Conservation (phyloP, 2,113 vertebrate species). For the Pantherophis guttatus region DNA sequence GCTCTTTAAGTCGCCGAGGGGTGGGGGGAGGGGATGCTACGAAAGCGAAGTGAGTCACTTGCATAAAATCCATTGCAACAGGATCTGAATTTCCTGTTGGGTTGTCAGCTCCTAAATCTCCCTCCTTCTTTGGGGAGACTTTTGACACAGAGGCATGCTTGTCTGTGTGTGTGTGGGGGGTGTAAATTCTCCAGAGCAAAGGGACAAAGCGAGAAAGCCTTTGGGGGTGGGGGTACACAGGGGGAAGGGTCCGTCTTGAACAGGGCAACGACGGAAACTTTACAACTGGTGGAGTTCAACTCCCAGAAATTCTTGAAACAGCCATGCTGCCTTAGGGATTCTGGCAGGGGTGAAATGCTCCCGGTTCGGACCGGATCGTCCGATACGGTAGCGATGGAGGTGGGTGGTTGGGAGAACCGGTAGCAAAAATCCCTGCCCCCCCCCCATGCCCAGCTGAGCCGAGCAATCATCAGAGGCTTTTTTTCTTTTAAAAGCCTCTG, state of each 20-base stretch:
- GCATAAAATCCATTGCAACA: not conserved
- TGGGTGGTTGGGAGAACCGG: no score
- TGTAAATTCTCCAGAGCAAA: not conserved
- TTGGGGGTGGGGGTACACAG: no score
- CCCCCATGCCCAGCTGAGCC: no score
- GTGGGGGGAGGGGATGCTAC: not conserved
- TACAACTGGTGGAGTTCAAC: not conserved
- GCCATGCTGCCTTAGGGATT: not conserved
- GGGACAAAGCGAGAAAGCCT: not conserved
- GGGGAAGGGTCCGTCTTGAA: not conserved
- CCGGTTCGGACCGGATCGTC: no score
- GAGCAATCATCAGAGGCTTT: no score
- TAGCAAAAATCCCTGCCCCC: no score
- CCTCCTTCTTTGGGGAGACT: no score
- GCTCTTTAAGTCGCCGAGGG: not conserved
- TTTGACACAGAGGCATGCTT: not conserved
- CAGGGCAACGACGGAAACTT: not conserved
- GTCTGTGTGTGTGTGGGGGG: not conserved
- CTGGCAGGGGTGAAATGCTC: no score
- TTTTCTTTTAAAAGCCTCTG: no score
- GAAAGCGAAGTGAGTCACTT: constrained; percentile 4
- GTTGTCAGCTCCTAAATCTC: not conserved
- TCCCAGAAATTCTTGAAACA: not conserved
- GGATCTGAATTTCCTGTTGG: not conserved
- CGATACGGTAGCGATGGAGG: no score